phyloP scores from a whole-genome alignment of 2,888 invertebrate species.

The Xanthostigma xanthostigma region DNA sequence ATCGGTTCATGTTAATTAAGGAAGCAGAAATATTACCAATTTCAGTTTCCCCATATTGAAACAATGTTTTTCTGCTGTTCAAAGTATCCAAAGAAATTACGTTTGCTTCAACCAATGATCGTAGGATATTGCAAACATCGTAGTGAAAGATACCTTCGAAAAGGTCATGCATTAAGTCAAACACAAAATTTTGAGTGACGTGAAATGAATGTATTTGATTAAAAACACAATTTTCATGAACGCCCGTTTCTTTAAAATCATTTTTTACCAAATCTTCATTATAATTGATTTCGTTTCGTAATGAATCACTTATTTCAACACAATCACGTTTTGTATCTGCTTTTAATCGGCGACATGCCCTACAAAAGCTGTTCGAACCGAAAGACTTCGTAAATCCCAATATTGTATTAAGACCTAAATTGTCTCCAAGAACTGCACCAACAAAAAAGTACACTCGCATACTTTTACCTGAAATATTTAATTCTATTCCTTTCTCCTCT shows the following conservation, averaged over 20 bases:
- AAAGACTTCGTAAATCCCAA: conserved; percentile 13
- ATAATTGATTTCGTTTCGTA: not conserved
- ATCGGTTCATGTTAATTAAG: conserved; percentile 4
- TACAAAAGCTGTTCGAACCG: conserved; percentile 13
- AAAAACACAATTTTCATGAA: not conserved
- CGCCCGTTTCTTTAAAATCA: not conserved
- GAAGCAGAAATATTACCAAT: conserved; percentile 7
- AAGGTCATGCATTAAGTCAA: not conserved
- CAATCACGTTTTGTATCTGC: conserved; percentile 8
- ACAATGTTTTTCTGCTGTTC: conserved; percentile 9
- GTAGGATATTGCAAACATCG: conserved; percentile 5
- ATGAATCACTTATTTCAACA: conserved; percentile 5
- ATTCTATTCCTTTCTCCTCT: conserved; percentile 8
- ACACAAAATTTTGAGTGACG: not conserved
- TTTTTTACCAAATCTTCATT: not conserved
- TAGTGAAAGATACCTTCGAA: not conserved
- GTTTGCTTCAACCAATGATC: conserved; percentile 7
- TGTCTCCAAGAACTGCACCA: conserved; percentile 14
- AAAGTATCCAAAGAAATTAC: conserved; percentile 9
- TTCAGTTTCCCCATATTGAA: conserved; percentile 11
- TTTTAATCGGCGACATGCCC: conserved; percentile 12
- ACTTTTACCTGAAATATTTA: not conserved
- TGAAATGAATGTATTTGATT: not conserved
- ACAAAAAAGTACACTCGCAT: conserved; percentile 13
- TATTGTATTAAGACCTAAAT: conserved; percentile 14